Evolutionary conservation across 2,888 invertebrate species (phyloP), one percentile per base, ranked within the genome.

Genomic region (Octodonta nipae): DNA sequence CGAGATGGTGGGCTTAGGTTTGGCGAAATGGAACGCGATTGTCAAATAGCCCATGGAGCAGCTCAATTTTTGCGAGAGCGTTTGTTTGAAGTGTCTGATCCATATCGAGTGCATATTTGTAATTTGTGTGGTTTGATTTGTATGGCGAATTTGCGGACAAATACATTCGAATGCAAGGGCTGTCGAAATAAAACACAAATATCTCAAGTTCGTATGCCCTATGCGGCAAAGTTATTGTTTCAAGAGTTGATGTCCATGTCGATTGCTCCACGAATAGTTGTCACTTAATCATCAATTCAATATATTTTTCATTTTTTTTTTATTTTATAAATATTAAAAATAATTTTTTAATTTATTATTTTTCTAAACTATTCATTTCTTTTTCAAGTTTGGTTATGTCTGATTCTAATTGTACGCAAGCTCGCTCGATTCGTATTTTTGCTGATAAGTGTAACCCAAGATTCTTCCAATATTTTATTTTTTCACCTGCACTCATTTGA

Each of bases 21-120:
- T 58, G 98, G 98, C 39, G 98, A 99, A 65, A 99, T 99, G 98
- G 98, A 99, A 65, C 87, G 98, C 25, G 98, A 99, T 75, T 99
- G 98, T 68, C 96, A 98, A 67, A 98, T 99, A 51, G 88, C 96
- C 38, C 96, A 99, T 56, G 96, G 98, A 25, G 95, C 98, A 1
- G 87, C 91, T 0, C 91, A 92, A 60, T 92, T 98, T 59, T 66
- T 98, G 27, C 71, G 95, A 16, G 98, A 99, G 63, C 76, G 98
- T 44, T 67, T 99, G 14, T 98, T 99, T 56, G 96, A 98, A 68
- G 95, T 95, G 0, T 96, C 96, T 1, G 98, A 99, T 70, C 96
- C 98, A 0, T 30, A 30, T 22, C 74, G 93, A 47, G 92, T 96
- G 38, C 96, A 98, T 55, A 82, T 99, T 34, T 99, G 98, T 61